These are phyloP conservation scores for Ormia ochracea DNA, from an alignment of 2,888 invertebrate genomes.

Conservation along the genomic window DNA sequence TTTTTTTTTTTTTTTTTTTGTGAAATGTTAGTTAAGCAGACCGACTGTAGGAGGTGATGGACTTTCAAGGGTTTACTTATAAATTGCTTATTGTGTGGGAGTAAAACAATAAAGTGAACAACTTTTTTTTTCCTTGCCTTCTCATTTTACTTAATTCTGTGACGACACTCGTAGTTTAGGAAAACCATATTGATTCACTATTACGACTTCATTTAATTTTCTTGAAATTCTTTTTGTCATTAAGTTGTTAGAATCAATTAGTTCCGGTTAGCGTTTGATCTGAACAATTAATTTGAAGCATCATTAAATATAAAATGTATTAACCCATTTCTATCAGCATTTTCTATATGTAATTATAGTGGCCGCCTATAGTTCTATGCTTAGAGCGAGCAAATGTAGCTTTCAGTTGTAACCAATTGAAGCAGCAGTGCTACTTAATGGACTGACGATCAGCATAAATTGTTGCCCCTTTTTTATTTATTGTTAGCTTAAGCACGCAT, in stretches of 20 bases:
- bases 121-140: background rate
- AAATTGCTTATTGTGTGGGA: too few relatives aligned
- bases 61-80: too few relatives aligned
- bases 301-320: conserved; percentile 43
- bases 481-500: background rate
- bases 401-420: conserved; percentile 16
- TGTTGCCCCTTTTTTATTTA: background rate
- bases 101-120: too few relatives aligned
- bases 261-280: conserved; percentile 31
- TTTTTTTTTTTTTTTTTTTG: background rate
- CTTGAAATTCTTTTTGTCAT: background rate
- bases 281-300: conserved; percentile 1
- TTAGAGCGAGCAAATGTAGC: background rate
- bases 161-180: background rate
- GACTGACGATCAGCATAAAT: conserved; percentile 7
- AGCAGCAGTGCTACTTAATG: background rate
- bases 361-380: conserved; percentile 30
- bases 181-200: background rate
- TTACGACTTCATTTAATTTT: background rate
- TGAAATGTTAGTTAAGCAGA: background rate
- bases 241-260: conserved; percentile 15
- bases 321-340: conserved; percentile 39
- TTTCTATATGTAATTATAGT: conserved; percentile 33
- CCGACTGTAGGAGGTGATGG: too few relatives aligned
- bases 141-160: background rate